These are phyloP conservation scores for Kradibia gibbosae DNA, from an alignment of 1,140 invertebrate genomes.

Conservation along the genomic window DNA sequence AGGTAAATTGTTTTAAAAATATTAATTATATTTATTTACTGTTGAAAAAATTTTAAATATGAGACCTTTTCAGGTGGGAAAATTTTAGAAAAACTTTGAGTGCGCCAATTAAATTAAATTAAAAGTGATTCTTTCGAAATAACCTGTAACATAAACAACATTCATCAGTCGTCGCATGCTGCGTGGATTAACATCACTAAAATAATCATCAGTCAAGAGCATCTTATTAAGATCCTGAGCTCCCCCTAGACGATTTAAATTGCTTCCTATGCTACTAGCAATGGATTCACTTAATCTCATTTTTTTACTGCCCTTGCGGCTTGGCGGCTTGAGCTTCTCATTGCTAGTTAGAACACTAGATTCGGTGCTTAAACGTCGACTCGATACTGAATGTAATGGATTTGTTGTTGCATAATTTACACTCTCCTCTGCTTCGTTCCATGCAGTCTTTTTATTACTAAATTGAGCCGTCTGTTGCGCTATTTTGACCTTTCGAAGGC, in stretches of 20 bases:
- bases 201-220: constrained; percentile 94
- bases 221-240: constrained; percentile 87
- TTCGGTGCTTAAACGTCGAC: constrained; percentile 83
- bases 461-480: constrained; percentile 85
- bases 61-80: no score
- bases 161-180: constrained; percentile 98
- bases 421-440: constrained; percentile 72
- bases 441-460: constrained; percentile 64
- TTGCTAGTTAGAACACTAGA: constrained; percentile 82
- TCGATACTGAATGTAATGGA: constrained; percentile 76
- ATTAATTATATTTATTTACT: no score
- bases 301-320: constrained; percentile 77
- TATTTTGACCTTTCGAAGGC: constrained; percentile 88
- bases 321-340: constrained; percentile 77
- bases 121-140: no score
- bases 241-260: constrained; percentile 82
- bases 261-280: constrained; percentile 90
- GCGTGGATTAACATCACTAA: constrained; percentile 96
- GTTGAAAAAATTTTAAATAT: no score
- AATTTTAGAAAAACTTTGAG: no score
- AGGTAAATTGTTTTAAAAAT: no score
- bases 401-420: constrained; percentile 69
- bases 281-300: constrained; percentile 88
- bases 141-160: constrained; percentile 95
- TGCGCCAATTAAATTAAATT: no score